Base-by-base conservation (phyloP, 92 coral and sea anemone genomes). In the Diadumene lineata region DNA sequence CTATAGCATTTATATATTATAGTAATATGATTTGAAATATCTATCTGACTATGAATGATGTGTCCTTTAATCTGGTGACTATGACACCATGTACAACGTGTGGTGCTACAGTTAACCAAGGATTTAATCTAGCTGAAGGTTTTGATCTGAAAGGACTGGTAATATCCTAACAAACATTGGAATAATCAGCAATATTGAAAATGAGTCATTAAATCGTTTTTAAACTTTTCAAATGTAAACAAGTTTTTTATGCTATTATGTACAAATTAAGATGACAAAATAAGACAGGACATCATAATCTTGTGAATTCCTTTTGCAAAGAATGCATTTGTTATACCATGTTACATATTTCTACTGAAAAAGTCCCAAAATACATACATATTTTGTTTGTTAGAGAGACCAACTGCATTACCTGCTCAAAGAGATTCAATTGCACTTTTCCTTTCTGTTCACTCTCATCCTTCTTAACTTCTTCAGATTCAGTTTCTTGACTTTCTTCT, bases 91-190 rank as follows among this genome's bases (percentile, higher is more conserved):
- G 46, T 17, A 0, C 31, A 19, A 19, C 46, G 50, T 50, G n/a
- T 60, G 48, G 23, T 55, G 31, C 25, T 26, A 57, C 72, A 56
- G 66, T 78, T 78, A 34, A 66, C 56, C 72, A 56, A 67, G 66
- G 82, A 69, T 43, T 28, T 33, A 21, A 50, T 90, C 64, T 87
- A 60, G 88, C 90, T 87, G 92, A 84, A 76, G 22, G 86, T 88
- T 84, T 70, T 84, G 92, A 88, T 88, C 88, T 81, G 70, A 82
- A 58, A 85, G 83, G 92, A 81, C 70, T 88, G 65, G 63, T n/a
- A 21, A 28, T 62, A 38, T 82, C 86, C 84, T 84, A 83, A 30
- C 86, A 87, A 90, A 88, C 93, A 88, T 88, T 91, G 92, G 88
- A 91, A 88, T 64, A 70, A 78, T 57, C 69, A 73, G 79, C 79